Evolutionary conservation across 2,113 vertebrate species (phyloP).

Genomic region (Chiloscyllium plagiosum): DNA sequence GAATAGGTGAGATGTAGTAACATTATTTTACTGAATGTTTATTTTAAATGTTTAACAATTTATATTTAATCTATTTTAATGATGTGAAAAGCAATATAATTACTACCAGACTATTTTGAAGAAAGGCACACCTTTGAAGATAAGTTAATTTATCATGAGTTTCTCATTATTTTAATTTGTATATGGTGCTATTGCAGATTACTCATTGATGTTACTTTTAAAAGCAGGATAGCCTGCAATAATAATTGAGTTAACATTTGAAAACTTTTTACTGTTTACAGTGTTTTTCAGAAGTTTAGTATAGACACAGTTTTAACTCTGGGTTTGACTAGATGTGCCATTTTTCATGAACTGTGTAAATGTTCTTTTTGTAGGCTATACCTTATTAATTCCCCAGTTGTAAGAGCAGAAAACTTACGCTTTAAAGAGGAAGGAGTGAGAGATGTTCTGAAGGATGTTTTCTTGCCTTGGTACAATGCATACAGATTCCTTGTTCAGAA

Average conservation of each 20-base stretch:
- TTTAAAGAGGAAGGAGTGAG: constrained; percentile 96
- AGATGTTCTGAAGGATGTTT: constrained; percentile 92
- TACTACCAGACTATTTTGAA: constrained; percentile 1
- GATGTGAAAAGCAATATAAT: background rate
- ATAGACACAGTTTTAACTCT: background rate
- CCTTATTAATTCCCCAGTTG: constrained; percentile 95
- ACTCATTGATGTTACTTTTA: background rate
- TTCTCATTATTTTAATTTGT: background rate
- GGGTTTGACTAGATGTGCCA: too few species aligned
- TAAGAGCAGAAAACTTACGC: constrained; percentile 89
- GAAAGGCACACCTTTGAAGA: background rate
- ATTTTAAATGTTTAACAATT: background rate
- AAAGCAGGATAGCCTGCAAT: background rate
- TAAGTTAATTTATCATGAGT: background rate
- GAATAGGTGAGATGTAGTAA: background rate
- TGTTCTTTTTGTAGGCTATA: constrained; percentile 66
- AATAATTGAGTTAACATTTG: background rate
- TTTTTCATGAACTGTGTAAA: background rate
- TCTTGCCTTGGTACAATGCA: constrained; percentile 95
- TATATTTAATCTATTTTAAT: background rate
- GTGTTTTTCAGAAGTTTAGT: background rate
- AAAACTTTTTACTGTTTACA: background rate
- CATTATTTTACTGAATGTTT: background rate
- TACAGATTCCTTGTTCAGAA: constrained; percentile 96
- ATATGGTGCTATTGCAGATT: background rate